A percentile compares a stretch with the other conserved stretches of the same genome.
Conservation (phyloP, 2,888 invertebrate genomes). For the Ctenicera cuprea region DNA sequence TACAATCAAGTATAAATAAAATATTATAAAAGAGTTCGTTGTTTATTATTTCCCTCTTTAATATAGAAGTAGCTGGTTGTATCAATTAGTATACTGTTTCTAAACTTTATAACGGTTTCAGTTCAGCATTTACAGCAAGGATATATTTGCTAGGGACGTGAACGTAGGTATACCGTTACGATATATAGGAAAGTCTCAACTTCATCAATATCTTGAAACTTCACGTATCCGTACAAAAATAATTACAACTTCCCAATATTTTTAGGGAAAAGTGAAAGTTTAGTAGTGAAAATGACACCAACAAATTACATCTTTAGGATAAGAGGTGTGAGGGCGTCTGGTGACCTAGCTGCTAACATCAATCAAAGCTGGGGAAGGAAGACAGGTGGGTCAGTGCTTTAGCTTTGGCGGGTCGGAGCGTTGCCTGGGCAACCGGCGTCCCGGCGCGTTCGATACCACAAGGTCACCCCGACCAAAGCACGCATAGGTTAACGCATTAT, state of each 20-base stretch:
- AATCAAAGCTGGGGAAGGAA: conserved; percentile 57
- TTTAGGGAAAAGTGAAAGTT: conserved; percentile 15
- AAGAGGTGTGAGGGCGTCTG: conserved; percentile 38
- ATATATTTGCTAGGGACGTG: no score
- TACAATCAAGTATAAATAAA: no score
- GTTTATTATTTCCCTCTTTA: no score
- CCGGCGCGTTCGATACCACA: conserved; percentile 59
- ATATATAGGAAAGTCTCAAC: no score
- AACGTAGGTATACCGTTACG: no score
- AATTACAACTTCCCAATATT: conserved; percentile 21
- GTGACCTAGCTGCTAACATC: conserved; percentile 53
- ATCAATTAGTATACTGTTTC: no score
- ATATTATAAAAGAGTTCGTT: no score
- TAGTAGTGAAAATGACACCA: conserved; percentile 26
- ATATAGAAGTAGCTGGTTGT: no score
- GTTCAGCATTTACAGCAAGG: no score
- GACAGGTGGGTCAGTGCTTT: conserved; percentile 61
- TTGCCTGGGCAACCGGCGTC: conserved; percentile 59
- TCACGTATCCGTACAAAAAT: conserved; percentile 5
- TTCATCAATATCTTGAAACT: conserved; percentile 4
- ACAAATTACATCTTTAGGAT: conserved; percentile 38
- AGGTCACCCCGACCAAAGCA: conserved; percentile 57
- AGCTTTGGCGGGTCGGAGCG: conserved; percentile 59
- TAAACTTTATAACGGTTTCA: no score
- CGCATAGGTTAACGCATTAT: conserved; percentile 50